Conservation (phyloP, 35 echinoderm and acorn worm species). For the Nesometra sesokonis region DNA sequence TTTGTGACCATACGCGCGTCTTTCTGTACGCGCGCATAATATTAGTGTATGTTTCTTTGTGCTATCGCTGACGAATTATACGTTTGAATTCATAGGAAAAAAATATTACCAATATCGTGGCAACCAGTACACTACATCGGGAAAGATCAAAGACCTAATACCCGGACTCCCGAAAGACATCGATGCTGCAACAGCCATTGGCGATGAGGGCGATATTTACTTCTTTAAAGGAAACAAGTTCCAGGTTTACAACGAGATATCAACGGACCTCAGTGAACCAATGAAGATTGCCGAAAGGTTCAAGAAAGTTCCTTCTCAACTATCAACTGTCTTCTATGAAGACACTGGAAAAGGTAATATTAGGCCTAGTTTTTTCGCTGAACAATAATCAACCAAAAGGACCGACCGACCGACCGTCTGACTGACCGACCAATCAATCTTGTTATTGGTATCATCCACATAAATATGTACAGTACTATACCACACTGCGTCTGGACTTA, state of each 20-base stretch:
- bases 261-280: neutral
- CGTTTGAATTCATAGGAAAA: neutral
- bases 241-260: neutral
- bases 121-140: neutral
- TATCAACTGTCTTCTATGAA: neutral
- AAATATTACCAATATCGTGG: neutral
- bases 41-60: too few species aligned
- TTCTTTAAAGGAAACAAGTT: neutral
- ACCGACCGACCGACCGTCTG: too few species aligned
- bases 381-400: too few species aligned
- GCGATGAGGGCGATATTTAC: neutral
- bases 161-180: neutral
- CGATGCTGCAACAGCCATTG: neutral
- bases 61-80: too few species aligned
- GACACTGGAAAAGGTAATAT: neutral
- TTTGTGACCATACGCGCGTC: too few species aligned
- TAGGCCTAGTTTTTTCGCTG: too few species aligned
- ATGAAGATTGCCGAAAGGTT: neutral
- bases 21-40: too few species aligned
- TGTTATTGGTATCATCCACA: too few species aligned
- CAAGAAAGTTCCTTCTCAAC: neutral
- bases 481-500: too few species aligned
- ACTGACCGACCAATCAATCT: too few species aligned
- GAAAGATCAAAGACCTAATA: neutral
- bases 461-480: too few species aligned